Evolutionary conservation across 2,888 invertebrate genomes (phyloP).

Genomic region (Cosmia pyralina): DNA sequence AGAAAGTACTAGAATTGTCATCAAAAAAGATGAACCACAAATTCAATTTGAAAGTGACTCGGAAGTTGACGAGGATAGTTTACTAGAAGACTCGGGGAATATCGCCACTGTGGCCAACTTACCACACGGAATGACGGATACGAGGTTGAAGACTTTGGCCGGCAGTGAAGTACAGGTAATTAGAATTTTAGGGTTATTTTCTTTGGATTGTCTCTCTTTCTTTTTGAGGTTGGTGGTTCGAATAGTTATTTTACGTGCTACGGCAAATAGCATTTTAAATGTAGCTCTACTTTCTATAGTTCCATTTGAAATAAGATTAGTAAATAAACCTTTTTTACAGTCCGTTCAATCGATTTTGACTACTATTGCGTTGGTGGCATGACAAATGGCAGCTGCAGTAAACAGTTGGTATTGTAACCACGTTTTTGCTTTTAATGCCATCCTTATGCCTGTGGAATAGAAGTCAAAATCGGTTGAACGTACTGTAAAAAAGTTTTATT

Average conservation of each 20-base stretch:
- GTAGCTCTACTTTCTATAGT: too few species aligned
- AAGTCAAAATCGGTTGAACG: too few species aligned
- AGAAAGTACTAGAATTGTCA: slow-evolving; percentile 67
- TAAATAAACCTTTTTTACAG: too few species aligned
- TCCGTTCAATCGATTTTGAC: too few species aligned
- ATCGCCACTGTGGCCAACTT: slow-evolving; percentile 79
- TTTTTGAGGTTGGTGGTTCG: slow-evolving; percentile 50
- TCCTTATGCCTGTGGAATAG: too few species aligned
- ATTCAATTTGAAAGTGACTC: slow-evolving; percentile 77
- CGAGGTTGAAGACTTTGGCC: slow-evolving; percentile 82
- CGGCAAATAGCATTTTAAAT: background rate
- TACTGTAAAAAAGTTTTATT: too few species aligned
- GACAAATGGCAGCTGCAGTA: too few species aligned
- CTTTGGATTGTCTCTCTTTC: slow-evolving; percentile 40
- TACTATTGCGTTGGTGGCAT: too few species aligned
- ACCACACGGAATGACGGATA: slow-evolving; percentile 87
- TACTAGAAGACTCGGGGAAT: slow-evolving; percentile 67
- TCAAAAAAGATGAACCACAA: slow-evolving; percentile 74
- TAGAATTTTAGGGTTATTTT: slow-evolving; percentile 41
- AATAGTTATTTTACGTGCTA: slow-evolving; percentile 2
- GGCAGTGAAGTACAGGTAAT: slow-evolving; percentile 87
- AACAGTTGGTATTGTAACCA: too few species aligned
- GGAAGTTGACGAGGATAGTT: slow-evolving; percentile 73
- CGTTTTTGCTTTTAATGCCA: too few species aligned
- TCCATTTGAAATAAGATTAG: too few species aligned